Evolutionary conservation across 2,797 vertebrate genomes (phyloP), one percentile per base, ranked within the genome.

Genomic region (Discoglossus pictus): DNA sequence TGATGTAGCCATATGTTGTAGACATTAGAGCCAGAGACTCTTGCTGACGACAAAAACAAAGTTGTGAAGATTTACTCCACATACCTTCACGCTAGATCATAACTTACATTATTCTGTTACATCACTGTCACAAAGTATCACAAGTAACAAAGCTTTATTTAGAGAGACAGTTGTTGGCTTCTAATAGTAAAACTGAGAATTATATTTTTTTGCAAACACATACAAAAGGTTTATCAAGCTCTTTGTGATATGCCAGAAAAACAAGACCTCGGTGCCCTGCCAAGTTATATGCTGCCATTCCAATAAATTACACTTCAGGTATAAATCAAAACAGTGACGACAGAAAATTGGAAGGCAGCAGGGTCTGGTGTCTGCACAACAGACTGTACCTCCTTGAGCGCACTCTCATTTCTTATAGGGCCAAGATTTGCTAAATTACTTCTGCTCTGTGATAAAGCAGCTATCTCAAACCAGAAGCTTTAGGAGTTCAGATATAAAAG

Each of bases 211-310:
- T n/a, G n/a, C n/a, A n/a, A n/a, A n/a, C n/a, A n/a, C n/a, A 9
- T 8, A 62, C 42, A 72, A 74, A 73, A 72, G 54, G 71, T 83
- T 82, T 76, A 77, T 82, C 79, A 75, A 3, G 38, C 75, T 9
- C 1, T 20, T 52, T 73, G 64, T 0, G 1, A 39, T 50, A 35
- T 64, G 73, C 74, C 76, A 76, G 74, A 54, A 54, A n/a, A 31
- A 75, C 39, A 39, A 23, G 34, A 71, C 40, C 61, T n/a, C 20
- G 0, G 16, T 43, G 24, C 12, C 52, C 72, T 71, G 80, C 80
- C 83, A 83, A 79, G 80, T 76, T 72, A 79, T 68, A 80, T 81
- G 78, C 79, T 79, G 79, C 53, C 76, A 60, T 77, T 76, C 75
- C 74, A 80, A 78, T 42, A 76, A 82, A 83, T 72, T 75, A 83